Evolutionary conservation across 2,888 invertebrate genomes (phyloP).

Genomic region (Lydus trimaculatus): DNA sequence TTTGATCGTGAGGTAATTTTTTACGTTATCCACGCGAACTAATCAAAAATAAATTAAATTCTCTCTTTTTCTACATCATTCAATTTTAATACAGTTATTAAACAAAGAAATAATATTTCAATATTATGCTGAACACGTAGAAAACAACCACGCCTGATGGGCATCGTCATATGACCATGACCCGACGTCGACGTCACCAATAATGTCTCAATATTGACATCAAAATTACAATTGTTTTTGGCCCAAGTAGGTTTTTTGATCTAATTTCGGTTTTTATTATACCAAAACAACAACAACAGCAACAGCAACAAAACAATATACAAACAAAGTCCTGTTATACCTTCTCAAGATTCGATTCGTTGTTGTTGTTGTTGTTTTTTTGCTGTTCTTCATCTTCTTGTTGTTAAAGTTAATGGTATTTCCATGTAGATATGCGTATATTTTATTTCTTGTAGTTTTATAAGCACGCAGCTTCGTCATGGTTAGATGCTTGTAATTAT

Average conservation of each 20-base stretch:
- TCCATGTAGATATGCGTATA: not conserved
- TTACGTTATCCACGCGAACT: not conserved
- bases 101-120: too few relatives aligned
- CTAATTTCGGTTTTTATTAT: not conserved
- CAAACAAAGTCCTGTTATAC: not conserved
- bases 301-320: too few relatives aligned
- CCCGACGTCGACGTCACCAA: not conserved
- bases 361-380: not conserved
- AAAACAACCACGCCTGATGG: not conserved
- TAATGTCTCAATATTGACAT: not conserved
- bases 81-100: too few relatives aligned
- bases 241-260: not conserved
- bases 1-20: not conserved
- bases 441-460: not conserved
- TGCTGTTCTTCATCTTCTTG: not conserved
- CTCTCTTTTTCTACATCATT: too few relatives aligned
- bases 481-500: constrained; percentile 32
- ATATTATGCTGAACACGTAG: not conserved
- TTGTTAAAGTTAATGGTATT: too few relatives aligned
- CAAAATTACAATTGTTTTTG: not conserved
- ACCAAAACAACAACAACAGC: not conserved
- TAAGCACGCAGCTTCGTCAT: constrained; percentile 24
- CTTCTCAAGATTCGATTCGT: too few relatives aligned
- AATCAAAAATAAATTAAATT: not conserved
- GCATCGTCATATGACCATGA: not conserved